Evolutionary conservation across 2,888 invertebrate genomes (phyloP).

Genomic region (Dryococelus australis): DNA sequence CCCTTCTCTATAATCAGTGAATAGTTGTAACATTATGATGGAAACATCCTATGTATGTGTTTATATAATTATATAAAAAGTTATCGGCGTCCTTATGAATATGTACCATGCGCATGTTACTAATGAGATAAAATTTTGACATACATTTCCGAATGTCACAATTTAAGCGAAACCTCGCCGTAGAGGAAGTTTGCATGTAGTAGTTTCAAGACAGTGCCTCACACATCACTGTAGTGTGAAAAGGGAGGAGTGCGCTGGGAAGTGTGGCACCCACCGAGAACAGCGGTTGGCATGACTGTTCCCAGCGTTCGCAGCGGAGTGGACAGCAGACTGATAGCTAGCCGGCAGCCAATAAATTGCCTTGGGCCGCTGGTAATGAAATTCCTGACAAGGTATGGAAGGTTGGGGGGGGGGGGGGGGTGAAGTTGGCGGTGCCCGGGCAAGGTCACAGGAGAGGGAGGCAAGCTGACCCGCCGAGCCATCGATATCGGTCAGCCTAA

Average conservation of each 20-base stretch:
- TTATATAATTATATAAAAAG: no score
- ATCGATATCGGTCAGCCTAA: conserved; percentile 26
- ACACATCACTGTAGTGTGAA: no score
- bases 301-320: neutral
- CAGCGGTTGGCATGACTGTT: neutral
- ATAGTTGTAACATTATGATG: no score
- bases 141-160: no score
- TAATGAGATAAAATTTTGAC: no score
- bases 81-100: no score
- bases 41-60: no score
- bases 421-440: neutral
- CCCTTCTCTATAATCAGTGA: no score
- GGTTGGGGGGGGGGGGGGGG: neutral
- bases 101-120: no score
- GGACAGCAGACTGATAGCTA: conserved; percentile 25
- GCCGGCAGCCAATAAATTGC: conserved; percentile 17
- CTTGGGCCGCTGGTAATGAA: neutral
- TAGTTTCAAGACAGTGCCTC: no score
- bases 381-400: conserved; percentile 11
- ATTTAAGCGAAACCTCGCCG: no score
- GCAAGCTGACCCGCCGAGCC: neutral
- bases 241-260: neutral
- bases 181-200: no score
- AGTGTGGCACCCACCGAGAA: neutral
- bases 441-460: neutral